Evolutionary conservation across 2,113 vertebrate genomes (phyloP).

Genomic region (Heterocephalus glaber): DNA sequence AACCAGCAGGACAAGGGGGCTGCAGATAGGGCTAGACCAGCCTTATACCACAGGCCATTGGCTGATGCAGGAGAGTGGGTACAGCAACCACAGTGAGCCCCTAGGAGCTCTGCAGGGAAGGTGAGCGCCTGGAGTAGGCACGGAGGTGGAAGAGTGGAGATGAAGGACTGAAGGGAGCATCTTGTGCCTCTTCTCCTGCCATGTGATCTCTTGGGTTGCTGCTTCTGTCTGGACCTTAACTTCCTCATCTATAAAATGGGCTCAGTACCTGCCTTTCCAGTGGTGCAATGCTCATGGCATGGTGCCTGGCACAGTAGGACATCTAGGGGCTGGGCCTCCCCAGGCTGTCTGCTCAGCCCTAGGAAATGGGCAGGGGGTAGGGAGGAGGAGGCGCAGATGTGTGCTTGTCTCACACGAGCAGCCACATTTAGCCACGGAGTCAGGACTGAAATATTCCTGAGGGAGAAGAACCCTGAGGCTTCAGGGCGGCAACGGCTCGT

Average conservation of each 20-base stretch:
- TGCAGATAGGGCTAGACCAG: background rate
- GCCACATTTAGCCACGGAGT: constrained; percentile 78
- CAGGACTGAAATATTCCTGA: constrained; percentile 80
- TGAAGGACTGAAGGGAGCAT: background rate
- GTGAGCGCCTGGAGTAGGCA: background rate
- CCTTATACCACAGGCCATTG: background rate
- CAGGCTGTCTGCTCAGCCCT: constrained; percentile 44
- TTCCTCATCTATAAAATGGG: constrained; percentile 69
- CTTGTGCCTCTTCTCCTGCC: background rate
- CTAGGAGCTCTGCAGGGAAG: background rate
- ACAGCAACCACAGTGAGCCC: background rate
- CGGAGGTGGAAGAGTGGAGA: background rate
- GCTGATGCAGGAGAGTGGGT: background rate
- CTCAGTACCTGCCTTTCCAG: background rate
- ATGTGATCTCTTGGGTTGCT: background rate
- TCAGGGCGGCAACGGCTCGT: constrained; percentile 83
- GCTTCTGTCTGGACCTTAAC: constrained; percentile 28
- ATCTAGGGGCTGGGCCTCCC: background rate
- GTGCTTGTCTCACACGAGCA: constrained; percentile 72
- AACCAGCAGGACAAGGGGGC: background rate
- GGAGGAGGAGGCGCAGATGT: constrained; percentile 62
- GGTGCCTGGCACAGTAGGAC: background rate
- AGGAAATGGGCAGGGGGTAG: constrained; percentile 66
- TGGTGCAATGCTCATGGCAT: background rate
- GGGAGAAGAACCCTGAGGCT: constrained; percentile 80